These are phyloP conservation scores for Lanistes nyassanus DNA, from an alignment of 1,140 invertebrate genomes.

Conservation along the genomic window DNA sequence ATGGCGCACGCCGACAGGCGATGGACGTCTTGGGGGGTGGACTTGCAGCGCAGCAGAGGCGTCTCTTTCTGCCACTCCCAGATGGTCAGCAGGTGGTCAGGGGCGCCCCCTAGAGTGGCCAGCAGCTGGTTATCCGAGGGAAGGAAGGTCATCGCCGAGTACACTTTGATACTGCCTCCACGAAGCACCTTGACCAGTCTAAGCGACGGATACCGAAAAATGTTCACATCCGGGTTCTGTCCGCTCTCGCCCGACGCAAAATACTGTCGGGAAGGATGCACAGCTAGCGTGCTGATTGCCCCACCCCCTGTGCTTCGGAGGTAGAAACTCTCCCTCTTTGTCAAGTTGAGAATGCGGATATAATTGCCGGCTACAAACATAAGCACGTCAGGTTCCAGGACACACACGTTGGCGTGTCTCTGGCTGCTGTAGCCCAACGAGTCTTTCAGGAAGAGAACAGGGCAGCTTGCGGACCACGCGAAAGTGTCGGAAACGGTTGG, in stretches of 20 bases:
- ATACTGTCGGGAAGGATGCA: slow-evolving; percentile 18
- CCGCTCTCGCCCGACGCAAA: slow-evolving; percentile 33
- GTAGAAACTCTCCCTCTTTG: neutral
- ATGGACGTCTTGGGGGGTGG: slow-evolving; percentile 76
- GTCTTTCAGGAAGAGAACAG: neutral
- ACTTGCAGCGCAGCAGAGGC: slow-evolving; percentile 79
- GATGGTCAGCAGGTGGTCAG: slow-evolving; percentile 84
- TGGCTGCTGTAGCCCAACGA: slow-evolving; percentile 8
- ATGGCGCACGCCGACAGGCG: slow-evolving; percentile 81
- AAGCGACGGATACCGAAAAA: slow-evolving; percentile 69
- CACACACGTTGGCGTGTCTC: neutral
- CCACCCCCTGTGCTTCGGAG: slow-evolving; percentile 10
- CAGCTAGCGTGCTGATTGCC: slow-evolving; percentile 13
- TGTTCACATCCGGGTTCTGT: slow-evolving; percentile 21
- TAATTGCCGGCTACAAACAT: neutral
- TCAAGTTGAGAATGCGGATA: neutral
- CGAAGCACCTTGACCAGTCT: slow-evolving; percentile 68
- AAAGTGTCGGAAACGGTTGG: too few species aligned
- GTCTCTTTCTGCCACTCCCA: slow-evolving; percentile 83
- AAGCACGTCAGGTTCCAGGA: neutral
- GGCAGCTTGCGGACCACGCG: too few species aligned
- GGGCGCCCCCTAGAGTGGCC: slow-evolving; percentile 81
- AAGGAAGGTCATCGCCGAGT: slow-evolving; percentile 79
- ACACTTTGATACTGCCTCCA: slow-evolving; percentile 76
- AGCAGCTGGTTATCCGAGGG: slow-evolving; percentile 77